Conservation (phyloP, 2,797 vertebrate species). For the Chelmon rostratus region DNA sequence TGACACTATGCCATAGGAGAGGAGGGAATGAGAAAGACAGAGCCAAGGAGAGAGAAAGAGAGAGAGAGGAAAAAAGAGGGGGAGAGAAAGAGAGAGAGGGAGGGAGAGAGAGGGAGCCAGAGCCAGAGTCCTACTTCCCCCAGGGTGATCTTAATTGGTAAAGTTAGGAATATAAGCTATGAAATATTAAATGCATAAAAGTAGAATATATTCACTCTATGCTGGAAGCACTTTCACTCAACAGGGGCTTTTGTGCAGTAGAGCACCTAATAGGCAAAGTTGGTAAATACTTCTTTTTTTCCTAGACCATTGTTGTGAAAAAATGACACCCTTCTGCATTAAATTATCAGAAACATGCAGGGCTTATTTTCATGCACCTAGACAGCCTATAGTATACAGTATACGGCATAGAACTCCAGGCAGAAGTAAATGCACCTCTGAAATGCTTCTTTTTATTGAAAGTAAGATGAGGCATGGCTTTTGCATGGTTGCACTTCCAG, state of each 20-base stretch:
- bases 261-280: conserved; percentile 61
- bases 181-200: conserved; percentile 78
- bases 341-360: conserved; percentile 50
- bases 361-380: conserved; percentile 24
- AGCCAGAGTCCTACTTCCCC: conserved; percentile 58
- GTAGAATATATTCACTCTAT: conserved; percentile 66
- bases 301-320: conserved; percentile 35
- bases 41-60: conserved; percentile 9
- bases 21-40: conserved; percentile 41
- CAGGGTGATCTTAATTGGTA: conserved; percentile 84
- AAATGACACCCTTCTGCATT: conserved; percentile 49
- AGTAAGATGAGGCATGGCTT: background rate
- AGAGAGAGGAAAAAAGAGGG: background rate
- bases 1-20: conserved; percentile 81
- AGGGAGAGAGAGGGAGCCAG: conserved; percentile 30
- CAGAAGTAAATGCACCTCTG: background rate
- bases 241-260: conserved; percentile 34
- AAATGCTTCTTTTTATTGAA: conserved; percentile 11
- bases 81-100: conserved; percentile 22
- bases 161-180: conserved; percentile 80
- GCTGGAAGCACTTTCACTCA: conserved; percentile 60
- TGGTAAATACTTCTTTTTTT: conserved; percentile 56
- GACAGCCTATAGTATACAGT: background rate
- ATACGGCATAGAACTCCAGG: background rate
- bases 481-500: background rate